These are phyloP conservation scores for Drosophila hamatofila DNA, from an alignment of 2,888 invertebrate species.

Conservation along the genomic window DNA sequence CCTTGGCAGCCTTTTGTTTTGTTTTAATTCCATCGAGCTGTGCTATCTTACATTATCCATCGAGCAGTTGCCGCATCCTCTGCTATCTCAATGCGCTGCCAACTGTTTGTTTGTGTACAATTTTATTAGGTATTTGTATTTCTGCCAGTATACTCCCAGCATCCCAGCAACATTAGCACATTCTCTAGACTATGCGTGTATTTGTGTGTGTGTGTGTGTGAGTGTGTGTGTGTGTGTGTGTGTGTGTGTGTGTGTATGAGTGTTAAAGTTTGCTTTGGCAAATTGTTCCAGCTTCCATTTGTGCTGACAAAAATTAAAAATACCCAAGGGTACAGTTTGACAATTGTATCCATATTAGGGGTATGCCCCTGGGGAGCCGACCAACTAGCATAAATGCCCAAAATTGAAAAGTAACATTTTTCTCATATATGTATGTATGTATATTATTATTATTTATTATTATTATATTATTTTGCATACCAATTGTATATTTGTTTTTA, in stretches of 20 bases:
- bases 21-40: constrained; percentile 76
- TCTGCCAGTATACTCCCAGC: constrained; percentile 11
- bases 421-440: background rate
- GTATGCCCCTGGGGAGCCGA: constrained; percentile 11
- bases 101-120: constrained; percentile 48
- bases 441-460: constrained; percentile 6
- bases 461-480: constrained; percentile 21
- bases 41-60: constrained; percentile 62
- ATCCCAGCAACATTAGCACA: constrained; percentile 35
- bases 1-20: constrained; percentile 68
- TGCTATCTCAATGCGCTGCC: constrained; percentile 15
- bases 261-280: constrained; percentile 19
- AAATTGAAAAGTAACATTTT: constrained; percentile 13
- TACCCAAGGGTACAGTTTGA: constrained; percentile 45
- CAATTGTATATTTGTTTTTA: constrained; percentile 55
- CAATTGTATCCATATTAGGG: constrained; percentile 43
- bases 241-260: background rate
- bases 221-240: background rate
- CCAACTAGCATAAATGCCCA: background rate
- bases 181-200: constrained; percentile 5
- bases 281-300: constrained; percentile 20
- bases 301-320: constrained; percentile 48
- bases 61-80: constrained; percentile 31
- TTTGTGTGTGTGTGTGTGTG: background rate
- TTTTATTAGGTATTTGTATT: constrained; percentile 60